Evolutionary conservation across 2,888 invertebrate genomes (phyloP).

Genomic region (Ectemnius lituratus): DNA sequence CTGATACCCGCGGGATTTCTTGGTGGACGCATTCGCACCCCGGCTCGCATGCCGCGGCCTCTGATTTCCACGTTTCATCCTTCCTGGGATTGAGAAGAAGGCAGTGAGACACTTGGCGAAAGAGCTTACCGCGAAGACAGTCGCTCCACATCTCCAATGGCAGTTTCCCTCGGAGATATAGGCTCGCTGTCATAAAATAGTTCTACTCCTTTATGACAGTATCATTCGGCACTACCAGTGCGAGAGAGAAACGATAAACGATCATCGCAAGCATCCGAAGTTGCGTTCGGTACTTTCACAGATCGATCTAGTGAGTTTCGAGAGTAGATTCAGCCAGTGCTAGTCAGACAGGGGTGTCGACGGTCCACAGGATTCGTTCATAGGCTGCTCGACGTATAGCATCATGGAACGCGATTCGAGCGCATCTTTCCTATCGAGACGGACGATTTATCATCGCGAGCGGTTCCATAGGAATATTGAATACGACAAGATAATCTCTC

Average conservation of each 20-base stretch:
- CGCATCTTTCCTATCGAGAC: constrained; percentile 69
- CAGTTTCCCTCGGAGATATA: background rate
- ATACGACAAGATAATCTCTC: constrained; percentile 78
- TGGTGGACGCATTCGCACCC: constrained; percentile 62
- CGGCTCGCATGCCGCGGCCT: constrained; percentile 41
- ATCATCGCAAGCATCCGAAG: constrained; percentile 18
- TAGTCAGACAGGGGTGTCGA: constrained; percentile 3
- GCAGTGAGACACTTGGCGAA: background rate
- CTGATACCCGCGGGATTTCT: constrained; percentile 71
- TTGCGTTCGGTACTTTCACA: constrained; percentile 12
- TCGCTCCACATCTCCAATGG: too few relatives aligned
- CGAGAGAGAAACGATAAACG: background rate
- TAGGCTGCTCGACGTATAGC: constrained; percentile 49
- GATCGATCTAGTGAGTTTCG: constrained; percentile 10
- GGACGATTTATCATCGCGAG: constrained; percentile 76
- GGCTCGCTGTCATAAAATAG: too few relatives aligned
- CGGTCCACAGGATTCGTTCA: constrained; percentile 8
- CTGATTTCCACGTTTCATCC: constrained; percentile 47
- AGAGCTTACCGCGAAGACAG: background rate
- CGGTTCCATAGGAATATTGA: constrained; percentile 78
- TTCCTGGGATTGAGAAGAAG: constrained; percentile 15
- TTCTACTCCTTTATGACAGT: too few relatives aligned
- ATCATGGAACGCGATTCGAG: constrained; percentile 53
- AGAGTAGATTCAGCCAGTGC: constrained; percentile 15
- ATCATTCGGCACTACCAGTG: background rate